These are phyloP conservation scores for Myrmecobius fasciatus DNA, from an alignment of 2,113 vertebrate species.

Conservation along the genomic window DNA sequence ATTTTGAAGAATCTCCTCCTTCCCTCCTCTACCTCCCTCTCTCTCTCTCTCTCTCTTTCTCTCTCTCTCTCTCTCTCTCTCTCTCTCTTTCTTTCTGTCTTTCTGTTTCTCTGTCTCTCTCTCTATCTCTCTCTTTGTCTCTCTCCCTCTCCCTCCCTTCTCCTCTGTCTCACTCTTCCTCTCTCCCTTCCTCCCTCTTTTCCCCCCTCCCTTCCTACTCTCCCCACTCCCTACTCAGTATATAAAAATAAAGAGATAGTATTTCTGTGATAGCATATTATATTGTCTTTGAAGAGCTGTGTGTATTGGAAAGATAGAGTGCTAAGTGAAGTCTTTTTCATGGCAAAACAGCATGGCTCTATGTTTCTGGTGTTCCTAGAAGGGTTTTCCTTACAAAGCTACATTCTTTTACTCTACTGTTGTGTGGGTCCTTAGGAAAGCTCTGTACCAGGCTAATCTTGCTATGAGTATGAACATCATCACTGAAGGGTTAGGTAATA, in stretches of 20 bases:
- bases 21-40: background rate
- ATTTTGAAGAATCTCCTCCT: background rate
- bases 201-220: rapidly evolving
- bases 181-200: too few species aligned
- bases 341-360: background rate
- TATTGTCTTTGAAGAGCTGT: background rate
- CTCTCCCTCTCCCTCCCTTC: too few species aligned
- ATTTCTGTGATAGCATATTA: background rate
- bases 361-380: background rate
- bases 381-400: background rate
- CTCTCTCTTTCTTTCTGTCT: too few species aligned
- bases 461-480: background rate
- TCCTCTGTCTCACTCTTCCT: too few species aligned
- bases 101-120: rapidly evolving
- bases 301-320: background rate
- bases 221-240: background rate
- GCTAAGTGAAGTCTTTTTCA: background rate
- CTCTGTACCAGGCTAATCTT: background rate
- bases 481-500: background rate
- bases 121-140: rapidly evolving
- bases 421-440: background rate
- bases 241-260: background rate
- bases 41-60: too few species aligned
- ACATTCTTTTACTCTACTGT: background rate
- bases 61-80: too few species aligned